Evolutionary conservation across 2,888 invertebrate species (phyloP), one percentile per base, ranked within the genome.

Genomic region (Phyllotreta cruciferae): DNA sequence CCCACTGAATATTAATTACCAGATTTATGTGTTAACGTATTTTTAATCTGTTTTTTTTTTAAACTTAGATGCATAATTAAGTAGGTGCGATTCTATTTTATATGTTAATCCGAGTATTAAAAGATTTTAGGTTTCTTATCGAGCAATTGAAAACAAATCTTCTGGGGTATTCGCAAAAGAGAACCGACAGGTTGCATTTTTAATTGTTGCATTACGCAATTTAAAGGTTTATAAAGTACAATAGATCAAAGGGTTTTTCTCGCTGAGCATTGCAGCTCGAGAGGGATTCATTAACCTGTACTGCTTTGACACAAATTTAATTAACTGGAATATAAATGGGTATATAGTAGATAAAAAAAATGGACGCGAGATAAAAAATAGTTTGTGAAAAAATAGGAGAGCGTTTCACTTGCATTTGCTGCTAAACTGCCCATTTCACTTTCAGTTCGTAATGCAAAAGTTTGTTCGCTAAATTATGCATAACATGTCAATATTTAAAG

Each of bases 251-350:
- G 60, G 60, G 39, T 47, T 38, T 14, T 44, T 24, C 41, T 14
- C 13, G 50, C 39, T 60, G 24, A 42, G 38, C 50, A 52, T 50
- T 14, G 38, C 14, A 42, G 41, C 44, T 45, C 38, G 45, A 60
- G 45, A 49, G 36, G 39, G 60, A 54, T 60, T 54, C 24, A 60
- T 55, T 54, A 60, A 37, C 47, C 47, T 54, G 41, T 54, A 52
- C 41, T 53, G 42, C 60, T 60, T 60, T 60, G 60, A 60, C 60
- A 50, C 45, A 49, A 34, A 60, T 60, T 60, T 50, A 60, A 60
- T 60, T 60, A 60, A 53, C 37, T 60, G 60, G 44, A 60, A 54
- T 47, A 54, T 39, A 54, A 47, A 60, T 39, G 53, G 44, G 34
- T 38, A 47, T 34, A n/a, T 60, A 10, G 36, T n/a, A 41, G 39